phyloP scores from a whole-genome alignment of 2,888 invertebrate genomes.

The Megamerina dolium region DNA sequence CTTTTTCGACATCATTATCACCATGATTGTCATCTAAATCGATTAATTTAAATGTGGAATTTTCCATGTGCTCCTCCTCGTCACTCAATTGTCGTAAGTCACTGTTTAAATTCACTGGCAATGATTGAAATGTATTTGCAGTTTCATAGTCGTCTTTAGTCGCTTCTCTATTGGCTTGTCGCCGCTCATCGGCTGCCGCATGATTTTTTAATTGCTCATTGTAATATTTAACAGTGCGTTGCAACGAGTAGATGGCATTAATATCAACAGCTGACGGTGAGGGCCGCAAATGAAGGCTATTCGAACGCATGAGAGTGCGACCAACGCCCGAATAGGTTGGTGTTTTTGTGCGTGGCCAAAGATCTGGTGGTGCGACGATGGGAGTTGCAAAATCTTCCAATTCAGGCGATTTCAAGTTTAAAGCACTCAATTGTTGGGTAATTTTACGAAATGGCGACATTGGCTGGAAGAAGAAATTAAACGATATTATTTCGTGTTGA shows the following conservation, averaged over 20 bases:
- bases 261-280: slow-evolving; percentile 35
- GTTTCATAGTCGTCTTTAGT: slow-evolving; percentile 16
- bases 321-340: slow-evolving; percentile 16
- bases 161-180: slow-evolving; percentile 11
- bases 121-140: slow-evolving; percentile 34
- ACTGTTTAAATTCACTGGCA: slow-evolving; percentile 30
- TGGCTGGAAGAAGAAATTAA: slow-evolving; percentile 43
- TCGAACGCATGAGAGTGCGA: slow-evolving; percentile 35
- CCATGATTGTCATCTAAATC: slow-evolving; percentile 26
- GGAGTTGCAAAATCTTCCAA: slow-evolving; percentile 66
- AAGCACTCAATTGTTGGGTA: slow-evolving; percentile 67
- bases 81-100: slow-evolving; percentile 15
- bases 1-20: too few species aligned
- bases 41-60: slow-evolving; percentile 21
- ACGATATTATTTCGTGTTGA: too few species aligned
- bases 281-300: slow-evolving; percentile 35
- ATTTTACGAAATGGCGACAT: slow-evolving; percentile 70
- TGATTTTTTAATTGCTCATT: slow-evolving; percentile 35
- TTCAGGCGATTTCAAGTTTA: slow-evolving; percentile 68
- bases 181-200: slow-evolving; percentile 8
- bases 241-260: slow-evolving; percentile 43
- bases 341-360: slow-evolving; percentile 55
- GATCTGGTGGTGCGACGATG: slow-evolving; percentile 59
- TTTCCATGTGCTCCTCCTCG: slow-evolving; percentile 4
- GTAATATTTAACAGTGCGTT: slow-evolving; percentile 43